Evolutionary conservation across 1,140 invertebrate species (phyloP), one percentile per base, ranked within the genome.

Genomic region (Centruroides sculpturatus): DNA sequence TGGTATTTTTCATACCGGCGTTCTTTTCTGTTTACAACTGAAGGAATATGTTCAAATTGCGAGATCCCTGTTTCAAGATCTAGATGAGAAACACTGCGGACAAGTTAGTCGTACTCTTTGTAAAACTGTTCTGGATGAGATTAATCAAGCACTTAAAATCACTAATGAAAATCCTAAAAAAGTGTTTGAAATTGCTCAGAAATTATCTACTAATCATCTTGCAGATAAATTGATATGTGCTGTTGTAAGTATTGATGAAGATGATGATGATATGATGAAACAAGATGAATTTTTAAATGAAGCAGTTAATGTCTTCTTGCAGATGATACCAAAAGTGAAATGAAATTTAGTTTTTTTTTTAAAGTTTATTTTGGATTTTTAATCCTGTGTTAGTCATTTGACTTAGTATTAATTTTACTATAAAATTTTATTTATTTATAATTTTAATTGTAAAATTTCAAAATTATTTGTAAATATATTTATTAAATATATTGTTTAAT

Each of bases 321-420:
- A 57, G 35, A 58, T 57, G 48, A 49, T 63, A 10, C 58, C 62
- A 36, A 63, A 63, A 63, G 46, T 62, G 34, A 59, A 63, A 46
- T 47, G 47, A 58, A 41, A 23, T 23, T 23, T 23, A 23, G 1
- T 23, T 23, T 23, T n/a, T 23, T 23, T 23, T 23, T 23, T 23
- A 23, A 23, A 23, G 23, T 23, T 23, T 23, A 23, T 23, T 23
- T 23, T 23, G 23, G 23, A 23, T 23, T 23, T 23, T 23, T 23
- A 23, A 23, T 23, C 23, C 23, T 23, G 23, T 23, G 23, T 23
- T 23, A 23, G 23, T 23, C 23, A 23, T 23, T 23, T 2, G 2
- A 23, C 23, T 23, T 23, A 2, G 23, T 23, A 23, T 23, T 23
- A 23, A 23, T 23, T 23, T 23, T 23, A 23, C 23, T 23, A 23